Conservation (phyloP, 2,888 invertebrate species). For the Eremobia ochroleuca region DNA sequence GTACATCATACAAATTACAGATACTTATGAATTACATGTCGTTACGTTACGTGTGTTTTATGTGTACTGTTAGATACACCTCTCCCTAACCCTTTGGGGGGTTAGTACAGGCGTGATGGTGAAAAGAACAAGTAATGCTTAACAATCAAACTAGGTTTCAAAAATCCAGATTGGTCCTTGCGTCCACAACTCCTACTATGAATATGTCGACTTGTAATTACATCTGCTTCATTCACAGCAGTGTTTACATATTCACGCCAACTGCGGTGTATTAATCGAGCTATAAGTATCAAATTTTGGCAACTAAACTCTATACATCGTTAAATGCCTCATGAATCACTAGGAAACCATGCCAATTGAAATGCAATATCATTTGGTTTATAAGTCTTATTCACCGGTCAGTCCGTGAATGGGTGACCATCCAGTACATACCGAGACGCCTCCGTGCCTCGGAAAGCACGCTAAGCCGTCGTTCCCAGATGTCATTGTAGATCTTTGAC, state of each 20-base stretch:
- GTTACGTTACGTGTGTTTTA: no score
- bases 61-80: no score
- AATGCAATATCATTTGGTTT: not conserved
- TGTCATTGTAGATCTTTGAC: no score
- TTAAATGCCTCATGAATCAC: conserved; percentile 44
- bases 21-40: no score
- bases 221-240: conserved; percentile 5
- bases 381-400: not conserved
- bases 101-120: no score
- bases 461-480: no score
- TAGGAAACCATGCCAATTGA: conserved; percentile 28
- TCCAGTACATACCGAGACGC: not conserved
- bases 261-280: conserved; percentile 51
- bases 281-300: conserved; percentile 48
- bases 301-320: conserved; percentile 30
- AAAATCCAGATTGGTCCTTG: not conserved
- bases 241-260: conserved; percentile 51
- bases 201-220: conserved; percentile 25
- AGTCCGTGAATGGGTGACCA: not conserved
- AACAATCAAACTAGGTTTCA: not conserved
- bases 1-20: no score
- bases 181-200: not conserved
- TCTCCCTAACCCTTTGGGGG: no score
- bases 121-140: no score
- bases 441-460: not conserved